Evolutionary conservation across 2,113 vertebrate genomes (phyloP).

Genomic region (Tychaedon coryphoeus): DNA sequence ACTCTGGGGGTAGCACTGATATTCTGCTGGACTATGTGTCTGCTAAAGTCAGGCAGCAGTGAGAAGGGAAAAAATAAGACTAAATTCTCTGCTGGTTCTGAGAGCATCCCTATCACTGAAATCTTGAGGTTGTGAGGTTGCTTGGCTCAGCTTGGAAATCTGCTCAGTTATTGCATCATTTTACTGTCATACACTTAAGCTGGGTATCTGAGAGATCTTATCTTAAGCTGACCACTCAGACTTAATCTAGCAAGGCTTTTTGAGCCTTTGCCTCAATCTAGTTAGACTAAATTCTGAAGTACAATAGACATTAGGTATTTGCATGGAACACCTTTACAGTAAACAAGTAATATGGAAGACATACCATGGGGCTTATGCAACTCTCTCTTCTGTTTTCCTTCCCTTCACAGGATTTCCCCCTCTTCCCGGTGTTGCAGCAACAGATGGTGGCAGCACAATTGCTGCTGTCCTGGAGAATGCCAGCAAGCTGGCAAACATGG

Average conservation of each 20-base stretch:
- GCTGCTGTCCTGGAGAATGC: constrained; percentile 82
- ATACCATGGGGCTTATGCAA: neutral
- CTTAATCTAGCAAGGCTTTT: neutral
- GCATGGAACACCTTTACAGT: neutral
- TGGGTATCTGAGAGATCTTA: neutral
- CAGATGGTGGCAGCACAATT: constrained; percentile 71
- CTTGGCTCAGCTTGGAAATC: neutral
- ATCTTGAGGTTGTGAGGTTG: neutral
- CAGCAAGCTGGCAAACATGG: constrained; percentile 76
- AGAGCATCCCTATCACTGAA: neutral
- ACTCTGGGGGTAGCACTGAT: neutral
- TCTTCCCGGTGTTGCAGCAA: constrained; percentile 82
- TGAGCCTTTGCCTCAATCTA: neutral
- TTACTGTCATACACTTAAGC: neutral
- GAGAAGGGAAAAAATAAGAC: neutral
- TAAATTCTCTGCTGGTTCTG: neutral
- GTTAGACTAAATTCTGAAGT: neutral
- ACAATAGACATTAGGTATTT: neutral
- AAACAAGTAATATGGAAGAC: neutral
- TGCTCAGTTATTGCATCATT: neutral
- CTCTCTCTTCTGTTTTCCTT: neutral
- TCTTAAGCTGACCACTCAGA: neutral
- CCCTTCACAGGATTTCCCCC: constrained; percentile 87
- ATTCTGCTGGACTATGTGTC: neutral
- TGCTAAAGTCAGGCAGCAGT: neutral